Conservation (phyloP, 2,797 vertebrate genomes). For the Sorex maritimensis region DNA sequence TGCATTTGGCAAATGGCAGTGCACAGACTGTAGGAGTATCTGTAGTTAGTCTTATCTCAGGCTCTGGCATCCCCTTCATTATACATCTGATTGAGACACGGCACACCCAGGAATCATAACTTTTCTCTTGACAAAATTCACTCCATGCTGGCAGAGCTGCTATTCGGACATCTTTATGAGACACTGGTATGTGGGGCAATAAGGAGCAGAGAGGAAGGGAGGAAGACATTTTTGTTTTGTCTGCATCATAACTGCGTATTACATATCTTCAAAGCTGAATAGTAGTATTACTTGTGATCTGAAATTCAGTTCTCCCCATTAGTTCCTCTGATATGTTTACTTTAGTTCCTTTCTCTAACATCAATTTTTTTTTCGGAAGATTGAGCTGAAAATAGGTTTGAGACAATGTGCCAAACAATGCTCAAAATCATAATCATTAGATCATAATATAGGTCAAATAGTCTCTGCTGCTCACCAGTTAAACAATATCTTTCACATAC, state of each 20-base stretch:
- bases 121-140: background rate
- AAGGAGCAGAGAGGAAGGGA: background rate
- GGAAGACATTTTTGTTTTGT: background rate
- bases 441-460: background rate
- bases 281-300: background rate
- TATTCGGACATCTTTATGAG: accelerated
- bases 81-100: background rate
- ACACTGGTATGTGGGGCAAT: background rate
- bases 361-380: background rate
- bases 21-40: background rate
- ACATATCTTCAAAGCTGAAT: conserved; percentile 10
- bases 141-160: background rate
- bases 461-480: conserved; percentile 1
- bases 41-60: background rate
- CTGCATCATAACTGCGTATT: background rate
- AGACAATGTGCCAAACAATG: background rate
- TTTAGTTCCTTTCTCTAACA: background rate
- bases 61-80: too few species aligned
- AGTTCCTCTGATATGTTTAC: background rate
- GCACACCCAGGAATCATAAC: background rate
- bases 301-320: conserved; percentile 21
- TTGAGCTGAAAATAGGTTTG: background rate
- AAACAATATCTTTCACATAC: background rate
- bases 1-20: background rate
- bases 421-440: background rate